Evolutionary conservation across 2,113 vertebrate species (phyloP).

Genomic region (Equus quagga): DNA sequence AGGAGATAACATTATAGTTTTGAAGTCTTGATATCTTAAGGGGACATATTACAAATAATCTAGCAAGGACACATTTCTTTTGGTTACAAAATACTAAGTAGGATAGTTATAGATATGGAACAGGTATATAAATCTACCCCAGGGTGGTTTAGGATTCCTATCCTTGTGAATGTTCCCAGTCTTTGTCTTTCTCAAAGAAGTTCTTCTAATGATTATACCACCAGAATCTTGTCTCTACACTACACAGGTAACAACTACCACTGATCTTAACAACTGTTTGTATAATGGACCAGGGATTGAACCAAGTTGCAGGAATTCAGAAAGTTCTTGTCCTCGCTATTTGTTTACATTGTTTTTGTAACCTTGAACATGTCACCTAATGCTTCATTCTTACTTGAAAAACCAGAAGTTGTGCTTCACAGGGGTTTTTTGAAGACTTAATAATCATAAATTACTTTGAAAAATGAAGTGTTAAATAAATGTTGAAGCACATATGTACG

Average conservation of each 20-base stretch:
- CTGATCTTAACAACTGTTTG: not conserved
- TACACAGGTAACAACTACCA: not conserved
- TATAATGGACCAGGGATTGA: not conserved
- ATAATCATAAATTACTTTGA: conserved; percentile 33
- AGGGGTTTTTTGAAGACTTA: not conserved
- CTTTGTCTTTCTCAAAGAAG: not conserved
- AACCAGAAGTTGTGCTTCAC: not conserved
- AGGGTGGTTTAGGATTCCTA: not conserved
- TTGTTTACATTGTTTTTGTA: conserved; percentile 38
- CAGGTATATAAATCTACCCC: not conserved
- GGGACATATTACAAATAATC: not conserved
- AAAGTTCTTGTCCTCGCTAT: not conserved
- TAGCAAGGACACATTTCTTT: conserved; percentile 38
- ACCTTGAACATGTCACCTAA: conserved; percentile 13
- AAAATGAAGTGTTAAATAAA: conserved; percentile 38
- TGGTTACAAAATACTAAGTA: conserved; percentile 18
- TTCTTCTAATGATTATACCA: not conserved
- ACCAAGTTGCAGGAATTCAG: conserved; percentile 15
- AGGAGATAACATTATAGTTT: conserved; percentile 21
- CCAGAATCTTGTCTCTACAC: not conserved
- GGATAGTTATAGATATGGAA: not conserved
- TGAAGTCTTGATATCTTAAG: conserved; percentile 30
- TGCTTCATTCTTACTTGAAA: conserved; percentile 41
- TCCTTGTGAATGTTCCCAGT: not conserved
- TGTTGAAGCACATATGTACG: not conserved